phyloP scores from a whole-genome alignment of 2,888 invertebrate species.

The Cerceris rybyensis region DNA sequence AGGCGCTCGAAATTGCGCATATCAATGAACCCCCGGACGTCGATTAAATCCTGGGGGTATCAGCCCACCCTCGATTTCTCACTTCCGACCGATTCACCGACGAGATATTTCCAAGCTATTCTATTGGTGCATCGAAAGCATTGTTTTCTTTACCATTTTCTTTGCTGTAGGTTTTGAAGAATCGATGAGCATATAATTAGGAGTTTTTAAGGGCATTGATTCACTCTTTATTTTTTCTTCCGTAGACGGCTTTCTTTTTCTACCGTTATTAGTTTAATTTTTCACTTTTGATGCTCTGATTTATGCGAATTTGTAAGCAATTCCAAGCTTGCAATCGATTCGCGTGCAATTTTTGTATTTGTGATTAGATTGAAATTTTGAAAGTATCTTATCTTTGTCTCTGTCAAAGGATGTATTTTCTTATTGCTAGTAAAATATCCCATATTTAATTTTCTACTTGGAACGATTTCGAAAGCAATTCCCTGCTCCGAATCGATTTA shows the following conservation, averaged over 20 bases:
- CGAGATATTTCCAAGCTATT: constrained; percentile 13
- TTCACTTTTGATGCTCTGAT: not conserved
- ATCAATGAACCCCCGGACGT: constrained; percentile 58
- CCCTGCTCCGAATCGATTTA: not conserved
- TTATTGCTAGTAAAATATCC: too few relatives aligned
- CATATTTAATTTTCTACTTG: too few relatives aligned
- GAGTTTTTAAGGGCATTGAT: not conserved
- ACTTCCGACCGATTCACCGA: constrained; percentile 46
- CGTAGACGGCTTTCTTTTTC: too few relatives aligned
- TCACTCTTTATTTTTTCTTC: not conserved
- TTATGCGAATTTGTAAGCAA: not conserved
- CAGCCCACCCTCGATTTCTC: constrained; percentile 54
- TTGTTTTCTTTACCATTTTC: too few relatives aligned
- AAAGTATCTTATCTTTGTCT: too few relatives aligned
- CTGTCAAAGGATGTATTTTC: too few relatives aligned
- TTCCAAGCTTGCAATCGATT: not conserved
- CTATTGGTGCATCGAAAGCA: too few relatives aligned
- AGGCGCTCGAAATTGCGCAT: constrained; percentile 67
- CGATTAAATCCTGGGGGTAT: constrained; percentile 60
- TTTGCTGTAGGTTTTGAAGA: too few relatives aligned
- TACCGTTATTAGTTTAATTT: not conserved
- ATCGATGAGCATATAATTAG: too few relatives aligned
- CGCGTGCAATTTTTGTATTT: too few relatives aligned
- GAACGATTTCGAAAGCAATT: not conserved
- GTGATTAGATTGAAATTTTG: too few relatives aligned